Percentiles rank a stretch among this genome's conserved stretches.
phyloP scores from a whole-genome alignment of 2,888 invertebrate species.

The Brachypalpus laphriformis region DNA sequence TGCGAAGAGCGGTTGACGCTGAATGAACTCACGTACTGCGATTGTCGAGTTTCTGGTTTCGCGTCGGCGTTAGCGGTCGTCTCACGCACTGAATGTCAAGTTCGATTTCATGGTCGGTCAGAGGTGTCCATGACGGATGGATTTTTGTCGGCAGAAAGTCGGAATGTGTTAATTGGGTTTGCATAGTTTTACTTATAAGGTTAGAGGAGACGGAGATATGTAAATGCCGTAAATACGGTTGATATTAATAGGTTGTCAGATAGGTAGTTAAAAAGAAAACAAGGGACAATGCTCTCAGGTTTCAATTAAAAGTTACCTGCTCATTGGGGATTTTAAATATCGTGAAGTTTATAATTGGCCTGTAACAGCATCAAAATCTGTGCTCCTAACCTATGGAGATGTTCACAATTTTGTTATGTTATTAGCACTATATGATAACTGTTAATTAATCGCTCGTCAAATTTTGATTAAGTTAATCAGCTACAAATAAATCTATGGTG shows the following conservation, averaged over 20 bases:
- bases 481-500: too few relatives aligned
- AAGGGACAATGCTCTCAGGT: too few relatives aligned
- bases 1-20: slow-evolving; percentile 1
- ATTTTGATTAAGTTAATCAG: too few relatives aligned
- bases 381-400: too few relatives aligned
- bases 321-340: too few relatives aligned
- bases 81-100: slow-evolving; percentile 44
- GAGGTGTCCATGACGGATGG: not conserved
- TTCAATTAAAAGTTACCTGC: too few relatives aligned
- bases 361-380: too few relatives aligned
- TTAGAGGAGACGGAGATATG: not conserved
- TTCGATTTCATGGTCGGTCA: slow-evolving; percentile 61
- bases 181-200: not conserved
- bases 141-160: not conserved
- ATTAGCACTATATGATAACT: too few relatives aligned
- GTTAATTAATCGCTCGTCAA: too few relatives aligned
- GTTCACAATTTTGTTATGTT: too few relatives aligned
- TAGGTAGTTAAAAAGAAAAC: too few relatives aligned
- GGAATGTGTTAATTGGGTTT: slow-evolving; percentile 31
- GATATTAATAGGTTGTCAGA: not conserved
- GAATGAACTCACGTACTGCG: slow-evolving; percentile 16
- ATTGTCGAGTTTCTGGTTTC: not conserved
- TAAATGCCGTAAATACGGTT: not conserved
- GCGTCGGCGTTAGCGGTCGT: not conserved
- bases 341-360: too few relatives aligned